Evolutionary conservation across 2,888 invertebrate genomes (phyloP).

Genomic region (Nemapogon koenigi): DNA sequence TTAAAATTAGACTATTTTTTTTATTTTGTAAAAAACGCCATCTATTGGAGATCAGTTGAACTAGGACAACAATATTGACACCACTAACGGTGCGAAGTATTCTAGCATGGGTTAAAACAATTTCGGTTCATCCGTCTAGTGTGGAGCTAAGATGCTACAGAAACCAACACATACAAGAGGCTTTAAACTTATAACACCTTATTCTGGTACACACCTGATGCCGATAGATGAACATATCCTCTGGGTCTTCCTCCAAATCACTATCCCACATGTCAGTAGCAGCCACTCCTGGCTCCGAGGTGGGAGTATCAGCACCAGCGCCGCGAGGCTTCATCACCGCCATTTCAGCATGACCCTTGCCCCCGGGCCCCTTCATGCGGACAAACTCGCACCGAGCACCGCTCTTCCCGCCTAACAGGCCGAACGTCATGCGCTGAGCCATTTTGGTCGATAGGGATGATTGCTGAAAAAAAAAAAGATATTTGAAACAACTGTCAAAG

Average conservation of each 20-base stretch:
- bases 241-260: constrained; percentile 88
- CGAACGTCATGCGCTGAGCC: constrained; percentile 95
- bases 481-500: too few species aligned
- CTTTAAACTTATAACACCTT: too few species aligned
- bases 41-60: too few species aligned
- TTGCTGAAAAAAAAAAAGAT: constrained; percentile 73
- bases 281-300: constrained; percentile 87
- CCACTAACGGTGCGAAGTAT: too few species aligned
- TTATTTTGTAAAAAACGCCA: too few species aligned
- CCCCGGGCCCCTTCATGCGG: constrained; percentile 96
- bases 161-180: too few species aligned
- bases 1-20: too few species aligned
- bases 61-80: too few species aligned
- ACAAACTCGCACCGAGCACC: constrained; percentile 96
- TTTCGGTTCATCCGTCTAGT: too few species aligned
- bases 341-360: constrained; percentile 94
- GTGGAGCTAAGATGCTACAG: too few species aligned
- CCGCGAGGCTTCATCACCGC: constrained; percentile 92
- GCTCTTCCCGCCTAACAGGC: constrained; percentile 78
- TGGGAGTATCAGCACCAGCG: constrained; percentile 93
- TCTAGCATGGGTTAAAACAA: too few species aligned
- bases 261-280: constrained; percentile 89
- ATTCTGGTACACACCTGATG: constrained; percentile 73
- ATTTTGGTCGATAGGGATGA: constrained; percentile 93
- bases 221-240: constrained; percentile 82